These are phyloP conservation scores for Sebastolobus alascanus DNA, from an alignment of 2,797 vertebrate species.

Conservation along the genomic window DNA sequence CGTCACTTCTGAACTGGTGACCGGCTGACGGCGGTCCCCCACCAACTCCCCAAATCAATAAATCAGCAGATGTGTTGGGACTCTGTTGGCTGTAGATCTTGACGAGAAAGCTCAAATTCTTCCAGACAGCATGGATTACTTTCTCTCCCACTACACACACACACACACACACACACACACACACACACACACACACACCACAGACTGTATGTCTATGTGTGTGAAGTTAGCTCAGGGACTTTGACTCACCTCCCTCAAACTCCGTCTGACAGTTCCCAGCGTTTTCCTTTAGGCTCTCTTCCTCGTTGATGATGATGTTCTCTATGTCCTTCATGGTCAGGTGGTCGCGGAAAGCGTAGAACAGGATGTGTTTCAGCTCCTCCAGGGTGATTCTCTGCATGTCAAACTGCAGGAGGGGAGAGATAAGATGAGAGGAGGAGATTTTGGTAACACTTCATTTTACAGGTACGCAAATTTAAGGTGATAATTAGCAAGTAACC, in stretches of 20 bases:
- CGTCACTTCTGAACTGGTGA: constrained; percentile 55
- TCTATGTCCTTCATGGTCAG: constrained; percentile 99
- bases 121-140: constrained; percentile 47
- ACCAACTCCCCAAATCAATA: constrained; percentile 66
- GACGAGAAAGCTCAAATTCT: constrained; percentile 50
- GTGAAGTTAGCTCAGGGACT: constrained; percentile 21
- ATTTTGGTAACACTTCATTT: not conserved
- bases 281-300: constrained; percentile 97
- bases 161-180: not conserved
- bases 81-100: constrained; percentile 30
- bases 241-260: constrained; percentile 91
- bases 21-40: constrained; percentile 39
- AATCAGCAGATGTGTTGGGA: constrained; percentile 68
- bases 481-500: too few relatives aligned
- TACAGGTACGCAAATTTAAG: too few relatives aligned
- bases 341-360: constrained; percentile 98
- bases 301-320: constrained; percentile 99
- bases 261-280: constrained; percentile 96
- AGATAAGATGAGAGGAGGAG: constrained; percentile 8
- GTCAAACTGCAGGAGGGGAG: constrained; percentile 90
- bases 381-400: constrained; percentile 98
- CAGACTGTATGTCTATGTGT: not conserved
- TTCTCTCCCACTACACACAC: not conserved
- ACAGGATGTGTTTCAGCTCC: constrained; percentile 98
- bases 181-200: not conserved